Evolutionary conservation across 2,797 vertebrate species (phyloP), one percentile per base, ranked within the genome.

Genomic region (Fistularia commersonii): DNA sequence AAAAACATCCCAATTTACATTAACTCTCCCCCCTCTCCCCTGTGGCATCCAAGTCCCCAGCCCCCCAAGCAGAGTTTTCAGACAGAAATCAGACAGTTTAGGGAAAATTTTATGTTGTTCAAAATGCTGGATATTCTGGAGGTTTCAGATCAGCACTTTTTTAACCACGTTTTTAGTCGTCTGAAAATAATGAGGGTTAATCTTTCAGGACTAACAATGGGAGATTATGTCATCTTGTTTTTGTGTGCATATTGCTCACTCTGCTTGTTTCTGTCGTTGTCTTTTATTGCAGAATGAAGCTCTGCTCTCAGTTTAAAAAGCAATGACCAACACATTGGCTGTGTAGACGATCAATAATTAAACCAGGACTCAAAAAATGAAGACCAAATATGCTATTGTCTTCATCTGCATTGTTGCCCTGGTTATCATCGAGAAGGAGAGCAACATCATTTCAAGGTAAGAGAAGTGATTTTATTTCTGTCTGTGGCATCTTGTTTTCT

Each of bases 371-470:
- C 65, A 23, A 83, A 98, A 91, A 80, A 94, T 98, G 93, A 95
- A 90, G 84, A 92, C 91, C 88, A 98, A 94, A 87, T 97, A 98
- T 36, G 91, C 93, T 1, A 54, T 97, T 41, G 79, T 95, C 82
- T 85, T 98, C 81, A 92, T 92, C 69, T 95, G 92, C 0, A 87
- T 98, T 32, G 80, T 96, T 68, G 89, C 91, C 32, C 89, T 95
- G 67, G 93, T 98, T 57, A 81, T 99, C 87, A 95, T 99, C 1
- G 96, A 95, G 81, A 98, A 97, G 81, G 96, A 99, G 86, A 97
- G 94, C 87, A 97, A 95, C 76, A 96, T 99, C 71, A 87, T 99
- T 49, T 97, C 95, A 72, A 95, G 93, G 96, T 98, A 89, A 90
- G 88, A 46, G 9, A 45, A 23, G 23, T 2, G 2, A 23, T 23